Evolutionary conservation across 2,888 invertebrate species (phyloP).

Genomic region (Taenaris catops): DNA sequence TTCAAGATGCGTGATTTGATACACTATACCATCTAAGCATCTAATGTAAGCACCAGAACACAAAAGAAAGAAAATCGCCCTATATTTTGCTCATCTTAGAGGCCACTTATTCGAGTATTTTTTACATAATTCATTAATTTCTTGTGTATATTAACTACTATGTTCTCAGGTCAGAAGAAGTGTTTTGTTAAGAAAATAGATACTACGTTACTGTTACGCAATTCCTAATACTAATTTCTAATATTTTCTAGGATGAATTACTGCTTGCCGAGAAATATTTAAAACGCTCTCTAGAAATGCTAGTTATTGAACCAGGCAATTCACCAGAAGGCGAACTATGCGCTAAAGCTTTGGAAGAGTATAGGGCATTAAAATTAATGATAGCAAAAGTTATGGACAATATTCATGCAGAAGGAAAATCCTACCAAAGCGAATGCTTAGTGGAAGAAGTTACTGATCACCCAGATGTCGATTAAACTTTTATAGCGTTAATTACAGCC

Average conservation of each 20-base stretch:
- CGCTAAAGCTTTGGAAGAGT: constrained; percentile 83
- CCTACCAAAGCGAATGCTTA: constrained; percentile 31
- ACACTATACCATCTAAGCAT: too few relatives aligned
- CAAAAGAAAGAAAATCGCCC: too few relatives aligned
- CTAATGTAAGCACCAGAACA: too few relatives aligned
- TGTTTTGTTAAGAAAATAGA: not conserved
- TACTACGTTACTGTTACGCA: not conserved
- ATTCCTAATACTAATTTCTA: not conserved
- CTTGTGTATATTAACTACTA: too few relatives aligned
- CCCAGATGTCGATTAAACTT: constrained; percentile 17
- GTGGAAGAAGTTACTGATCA: constrained; percentile 9
- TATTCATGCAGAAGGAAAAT: constrained; percentile 52
- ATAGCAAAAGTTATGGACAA: constrained; percentile 53
- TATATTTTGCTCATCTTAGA: too few relatives aligned
- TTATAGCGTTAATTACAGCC: too few relatives aligned
- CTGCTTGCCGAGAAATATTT: constrained; percentile 78
- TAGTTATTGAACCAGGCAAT: constrained; percentile 84
- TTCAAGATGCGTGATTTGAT: too few relatives aligned
- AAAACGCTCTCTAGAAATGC: constrained; percentile 81
- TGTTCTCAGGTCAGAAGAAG: too few relatives aligned
- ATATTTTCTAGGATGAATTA: constrained; percentile 64
- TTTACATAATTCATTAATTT: too few relatives aligned
- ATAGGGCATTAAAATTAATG: constrained; percentile 77
- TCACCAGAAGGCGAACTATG: constrained; percentile 87
- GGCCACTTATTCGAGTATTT: too few relatives aligned